Conservation (phyloP, 2,797 vertebrate genomes). For the Somateria mollissima region DNA sequence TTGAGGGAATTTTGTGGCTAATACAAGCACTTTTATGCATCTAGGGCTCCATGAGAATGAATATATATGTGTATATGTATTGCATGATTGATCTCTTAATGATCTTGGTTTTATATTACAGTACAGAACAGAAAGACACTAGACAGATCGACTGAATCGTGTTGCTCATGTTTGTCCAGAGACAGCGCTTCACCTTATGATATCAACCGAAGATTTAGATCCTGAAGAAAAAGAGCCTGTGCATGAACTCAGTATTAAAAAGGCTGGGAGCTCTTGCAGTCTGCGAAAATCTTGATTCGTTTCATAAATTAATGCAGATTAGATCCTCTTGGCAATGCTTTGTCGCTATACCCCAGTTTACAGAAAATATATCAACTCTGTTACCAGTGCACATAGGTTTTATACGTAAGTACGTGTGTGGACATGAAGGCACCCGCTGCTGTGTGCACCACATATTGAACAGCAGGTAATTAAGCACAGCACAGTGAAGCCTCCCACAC, state of each 20-base stretch:
- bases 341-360: neutral
- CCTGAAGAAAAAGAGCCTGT: neutral
- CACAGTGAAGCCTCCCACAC: neutral
- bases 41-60: neutral
- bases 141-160: neutral
- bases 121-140: neutral
- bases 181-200: neutral
- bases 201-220: neutral
- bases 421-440: neutral
- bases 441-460: neutral
- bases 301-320: neutral
- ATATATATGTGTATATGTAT: neutral
- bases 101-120: neutral
- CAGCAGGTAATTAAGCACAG: neutral
- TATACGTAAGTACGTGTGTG: rapidly evolving
- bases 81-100: neutral
- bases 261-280: neutral
- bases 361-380: neutral
- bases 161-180: neutral
- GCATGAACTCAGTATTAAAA: neutral
- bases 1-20: neutral
- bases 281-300: neutral
- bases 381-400: neutral
- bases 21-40: neutral
- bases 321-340: neutral